Base-by-base conservation (phyloP, 2,888 invertebrate genomes). In the Lepidocyrtoides sp. region DNA sequence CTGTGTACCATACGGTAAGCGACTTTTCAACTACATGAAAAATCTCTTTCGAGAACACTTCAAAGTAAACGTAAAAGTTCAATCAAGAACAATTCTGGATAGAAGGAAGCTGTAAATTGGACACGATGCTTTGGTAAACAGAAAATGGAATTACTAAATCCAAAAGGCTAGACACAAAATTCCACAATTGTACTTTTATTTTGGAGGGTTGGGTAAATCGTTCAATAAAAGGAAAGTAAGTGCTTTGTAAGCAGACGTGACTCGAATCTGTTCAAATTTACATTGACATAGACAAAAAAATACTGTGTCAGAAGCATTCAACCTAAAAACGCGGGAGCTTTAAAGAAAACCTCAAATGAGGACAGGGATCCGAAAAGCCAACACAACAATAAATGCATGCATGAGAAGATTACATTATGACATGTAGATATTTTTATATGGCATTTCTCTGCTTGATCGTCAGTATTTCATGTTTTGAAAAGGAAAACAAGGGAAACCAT, bases 301-400 rank as follows among this genome's bases (percentile, higher is more conserved):
- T 7, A 29, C 23, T 1, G 51, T 77, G 51, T 77, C 26, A 77
- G 51, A n/a, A n/a, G n/a, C 75, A 77, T 48, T 77, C 26, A 51
- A 51, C 60, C 23, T n/a, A 29, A 77, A 77, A 77, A 77, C 29
- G 77, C 26, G 51, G 10, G 23, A 23, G 60, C 10, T 60, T 12
- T 10, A 8, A 60, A 60, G 54, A 77, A 77, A 77, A 51, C 77
- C 54, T 54, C 51, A 77, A 77, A 77, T 26, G 54, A 77, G 77
- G 77, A 54, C 77, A 77, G 26, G 17, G 77, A 77, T 77, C 77
- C 77, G 54, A 77, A 77, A 77, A 77, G 77, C 51, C 51, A 77
- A 63, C 26, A 63, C 63, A 63, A 75, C 72, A 75, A 75, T n/a
- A n/a, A n/a, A 75, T 75, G 44, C 44, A 44, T 44, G 44, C 72